Evolutionary conservation across 2,113 vertebrate species (phyloP), one percentile per base, ranked within the genome.

Genomic region (Cheirogaleus medius): DNA sequence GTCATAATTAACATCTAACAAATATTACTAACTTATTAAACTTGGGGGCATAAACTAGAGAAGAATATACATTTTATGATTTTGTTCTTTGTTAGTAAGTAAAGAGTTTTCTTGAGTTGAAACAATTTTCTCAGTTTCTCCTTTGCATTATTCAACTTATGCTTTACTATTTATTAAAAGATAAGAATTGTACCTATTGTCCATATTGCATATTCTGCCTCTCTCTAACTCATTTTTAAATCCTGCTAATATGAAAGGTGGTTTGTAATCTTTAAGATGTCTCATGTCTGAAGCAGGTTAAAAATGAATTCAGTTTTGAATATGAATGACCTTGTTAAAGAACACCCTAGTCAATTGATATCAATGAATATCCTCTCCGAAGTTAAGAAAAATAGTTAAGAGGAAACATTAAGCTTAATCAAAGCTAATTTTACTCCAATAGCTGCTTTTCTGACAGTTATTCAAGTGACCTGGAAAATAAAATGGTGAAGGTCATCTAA

Each of bases 361-460:
- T 58, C 34, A 84, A 92, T 85, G 84, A 88, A 32, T 44, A 44
- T 74, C 27, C 34, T 85, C 49, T 81, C 66, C 63, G 49, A 92
- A 76, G 37, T 82, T 60, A 96, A 94, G 42, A 82, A 81, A 96
- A 92, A 89, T 58, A 68, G n/a, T 92, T 92, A 74, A 54, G 17
- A 73, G 47, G 84, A 80, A 89, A 76, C n/a, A 94, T 94, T 87
- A 52, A 87, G 20, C 39, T 83, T 87, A 90, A 87, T 91, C 60
- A 91, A 78, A 88, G 44, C 8, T 73, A 95, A 93, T 83, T 96
- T 18, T 66, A 18, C 23, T 77, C 34, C 37, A 83, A 60, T n/a
- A 44, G 17, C 17, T 83, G 13, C 34, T 87, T 92, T 82, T 68
- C 13, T 83, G 81, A 52, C 27, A 71, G 60, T 73, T 83, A 63